phyloP scores from a whole-genome alignment of 2,797 vertebrate genomes.

The Cheirogaleus major region DNA sequence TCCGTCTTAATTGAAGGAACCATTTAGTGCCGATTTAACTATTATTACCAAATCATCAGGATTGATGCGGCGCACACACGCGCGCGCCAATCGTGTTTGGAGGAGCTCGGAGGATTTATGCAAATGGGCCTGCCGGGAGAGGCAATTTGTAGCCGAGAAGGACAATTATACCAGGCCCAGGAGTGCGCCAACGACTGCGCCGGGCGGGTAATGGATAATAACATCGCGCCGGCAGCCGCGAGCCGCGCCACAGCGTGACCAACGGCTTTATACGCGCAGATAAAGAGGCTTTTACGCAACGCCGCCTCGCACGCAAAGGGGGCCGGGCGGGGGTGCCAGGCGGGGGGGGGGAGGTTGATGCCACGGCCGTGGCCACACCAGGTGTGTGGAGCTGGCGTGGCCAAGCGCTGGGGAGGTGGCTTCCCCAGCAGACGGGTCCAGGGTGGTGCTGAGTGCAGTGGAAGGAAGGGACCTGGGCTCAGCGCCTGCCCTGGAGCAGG shows the following conservation, averaged over 20 bases:
- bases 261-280: constrained; percentile 81
- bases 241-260: constrained; percentile 85
- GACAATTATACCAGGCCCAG: constrained; percentile 87
- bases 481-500: neutral
- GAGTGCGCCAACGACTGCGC: constrained; percentile 84
- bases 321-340: neutral
- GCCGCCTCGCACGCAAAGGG: constrained; percentile 49
- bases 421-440: neutral
- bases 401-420: rapidly evolving
- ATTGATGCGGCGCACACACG: constrained; percentile 80
- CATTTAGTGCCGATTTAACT: constrained; percentile 89
- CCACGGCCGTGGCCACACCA: neutral
- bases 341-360: neutral
- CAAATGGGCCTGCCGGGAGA: constrained; percentile 88
- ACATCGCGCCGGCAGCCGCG: constrained; percentile 82
- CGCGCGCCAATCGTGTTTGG: constrained; percentile 82
- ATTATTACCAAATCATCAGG: constrained; percentile 87
- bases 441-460: neutral
- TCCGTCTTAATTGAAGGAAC: constrained; percentile 87
- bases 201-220: constrained; percentile 87
- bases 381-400: neutral
- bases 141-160: constrained; percentile 89
- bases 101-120: constrained; percentile 87
- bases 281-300: constrained; percentile 80
- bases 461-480: neutral